Evolutionary conservation across 2,888 invertebrate genomes (phyloP).

Genomic region (Ptychoptera albimana): DNA sequence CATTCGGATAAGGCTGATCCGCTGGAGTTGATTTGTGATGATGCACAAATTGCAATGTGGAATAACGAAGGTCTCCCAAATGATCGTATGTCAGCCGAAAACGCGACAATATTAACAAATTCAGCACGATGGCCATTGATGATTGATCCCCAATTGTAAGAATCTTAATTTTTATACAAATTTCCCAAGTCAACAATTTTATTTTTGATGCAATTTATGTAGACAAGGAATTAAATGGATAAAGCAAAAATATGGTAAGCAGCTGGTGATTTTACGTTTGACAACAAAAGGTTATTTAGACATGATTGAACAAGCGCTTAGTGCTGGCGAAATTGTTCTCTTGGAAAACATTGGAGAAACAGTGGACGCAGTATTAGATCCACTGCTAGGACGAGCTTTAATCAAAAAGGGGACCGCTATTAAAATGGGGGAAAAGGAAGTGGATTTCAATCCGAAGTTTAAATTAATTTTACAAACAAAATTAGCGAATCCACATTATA

Average conservation of each 20-base stretch:
- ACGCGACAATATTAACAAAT: conserved; percentile 81
- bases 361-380: conserved; percentile 86
- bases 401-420: conserved; percentile 71
- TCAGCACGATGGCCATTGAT: conserved; percentile 90
- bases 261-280: conserved; percentile 56
- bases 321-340: conserved; percentile 58
- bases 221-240: conserved; percentile 92
- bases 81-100: conserved; percentile 90
- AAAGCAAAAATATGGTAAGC: conserved; percentile 63
- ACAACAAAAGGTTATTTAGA: conserved; percentile 75
- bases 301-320: conserved; percentile 57
- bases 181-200: neutral
- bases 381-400: conserved; percentile 72
- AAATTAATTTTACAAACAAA: conserved; percentile 83
- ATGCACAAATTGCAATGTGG: conserved; percentile 85
- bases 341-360: conserved; percentile 84
- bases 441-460: conserved; percentile 73
- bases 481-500: conserved; percentile 89
- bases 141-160: conserved; percentile 80
- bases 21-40: conserved; percentile 69
- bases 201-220: neutral
- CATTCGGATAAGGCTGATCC: conserved; percentile 68
- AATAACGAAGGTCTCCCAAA: conserved; percentile 88
- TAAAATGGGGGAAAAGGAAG: conserved; percentile 82
- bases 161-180: conserved; percentile 5